Evolutionary conservation across 2,797 vertebrate genomes (phyloP).

Genomic region (Tokudaia tokunoshimensis): DNA sequence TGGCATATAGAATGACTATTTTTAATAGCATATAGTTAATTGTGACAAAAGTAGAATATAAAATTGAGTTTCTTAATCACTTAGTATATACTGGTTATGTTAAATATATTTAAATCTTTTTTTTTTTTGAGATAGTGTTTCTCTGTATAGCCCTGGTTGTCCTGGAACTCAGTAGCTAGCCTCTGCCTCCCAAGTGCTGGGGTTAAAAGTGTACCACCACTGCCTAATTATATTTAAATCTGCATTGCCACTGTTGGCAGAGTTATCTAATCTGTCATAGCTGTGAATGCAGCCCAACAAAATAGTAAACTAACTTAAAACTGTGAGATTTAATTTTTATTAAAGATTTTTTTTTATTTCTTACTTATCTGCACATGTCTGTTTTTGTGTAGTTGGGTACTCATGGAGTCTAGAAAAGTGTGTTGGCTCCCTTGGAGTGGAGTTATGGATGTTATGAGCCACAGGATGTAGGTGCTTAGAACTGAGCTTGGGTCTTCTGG

Average conservation of each 20-base stretch:
- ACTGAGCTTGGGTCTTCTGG: background rate
- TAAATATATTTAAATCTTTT: background rate
- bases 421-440: background rate
- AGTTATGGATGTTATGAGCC: background rate
- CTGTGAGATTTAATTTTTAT: background rate
- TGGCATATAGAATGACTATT: background rate
- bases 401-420: no score
- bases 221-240: background rate
- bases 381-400: background rate
- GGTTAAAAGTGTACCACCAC: background rate
- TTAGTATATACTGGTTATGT: background rate
- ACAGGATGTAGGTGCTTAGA: background rate
- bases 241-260: background rate
- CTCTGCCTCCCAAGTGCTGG: no score
- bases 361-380: background rate
- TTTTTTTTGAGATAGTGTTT: background rate
- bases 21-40: background rate
- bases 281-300: background rate
- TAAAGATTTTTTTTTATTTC: background rate
- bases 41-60: slow-evolving; percentile 23
- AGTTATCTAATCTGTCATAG: background rate
- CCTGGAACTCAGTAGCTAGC: no score
- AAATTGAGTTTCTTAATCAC: background rate
- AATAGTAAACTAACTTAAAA: background rate
- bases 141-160: no score